These are phyloP conservation scores for Stylophora pistillata DNA, from an alignment of 64 coral and sea anemone species.

Conservation along the genomic window DNA sequence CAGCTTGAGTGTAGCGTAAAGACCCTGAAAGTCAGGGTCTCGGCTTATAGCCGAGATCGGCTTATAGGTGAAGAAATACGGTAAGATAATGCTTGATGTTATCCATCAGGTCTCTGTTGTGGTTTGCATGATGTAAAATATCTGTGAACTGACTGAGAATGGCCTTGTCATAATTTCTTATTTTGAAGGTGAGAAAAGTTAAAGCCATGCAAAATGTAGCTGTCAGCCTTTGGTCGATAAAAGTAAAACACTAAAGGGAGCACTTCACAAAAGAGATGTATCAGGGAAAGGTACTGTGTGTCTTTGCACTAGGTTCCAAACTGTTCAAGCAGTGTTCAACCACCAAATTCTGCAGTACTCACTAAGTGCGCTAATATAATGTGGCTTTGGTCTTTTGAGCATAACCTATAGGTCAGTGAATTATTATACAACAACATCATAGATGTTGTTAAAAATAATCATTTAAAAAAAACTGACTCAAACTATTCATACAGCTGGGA, in stretches of 20 bases:
- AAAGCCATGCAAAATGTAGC: conserved; percentile 31
- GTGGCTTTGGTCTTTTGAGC: no score
- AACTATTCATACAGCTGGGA: no score
- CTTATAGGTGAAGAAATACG: no score
- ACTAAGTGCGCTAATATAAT: no score
- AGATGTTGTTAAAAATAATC: no score
- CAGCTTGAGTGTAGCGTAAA: no score
- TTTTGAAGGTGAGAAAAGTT: conserved; percentile 50
- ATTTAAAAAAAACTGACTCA: no score
- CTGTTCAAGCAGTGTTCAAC: conserved; percentile 16
- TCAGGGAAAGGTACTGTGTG: conserved; percentile 21
- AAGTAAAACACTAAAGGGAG: conserved; percentile 7
- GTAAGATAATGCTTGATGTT: no score
- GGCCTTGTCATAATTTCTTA: conserved; percentile 67
- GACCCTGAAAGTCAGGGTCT: no score
- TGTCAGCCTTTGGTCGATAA: conserved; percentile 31
- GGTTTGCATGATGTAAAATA: conserved; percentile 40
- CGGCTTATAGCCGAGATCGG: no score
- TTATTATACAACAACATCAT: no score
- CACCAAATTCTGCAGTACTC: conserved; percentile 46
- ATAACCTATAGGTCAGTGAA: no score
- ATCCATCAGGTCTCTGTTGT: conserved; percentile 6
- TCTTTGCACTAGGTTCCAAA: conserved; percentile 52
- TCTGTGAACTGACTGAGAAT: conserved; percentile 50
- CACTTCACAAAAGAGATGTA: background rate